phyloP scores from a whole-genome alignment of 2,888 invertebrate genomes.

The Sceliomorpha sp. region DNA sequence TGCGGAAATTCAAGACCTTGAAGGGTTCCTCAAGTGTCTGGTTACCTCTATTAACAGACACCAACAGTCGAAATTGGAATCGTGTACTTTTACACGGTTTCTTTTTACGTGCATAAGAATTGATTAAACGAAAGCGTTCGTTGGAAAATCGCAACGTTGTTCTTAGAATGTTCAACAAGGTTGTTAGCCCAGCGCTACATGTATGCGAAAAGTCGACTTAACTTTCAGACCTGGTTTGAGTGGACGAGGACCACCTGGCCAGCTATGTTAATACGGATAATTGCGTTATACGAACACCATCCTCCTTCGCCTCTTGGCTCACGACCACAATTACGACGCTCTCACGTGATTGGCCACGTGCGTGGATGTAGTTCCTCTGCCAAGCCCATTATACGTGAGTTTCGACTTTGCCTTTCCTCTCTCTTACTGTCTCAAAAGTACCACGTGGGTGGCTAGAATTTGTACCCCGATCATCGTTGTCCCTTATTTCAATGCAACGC shows the following conservation, averaged over 20 bases:
- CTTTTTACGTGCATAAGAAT: too few relatives aligned
- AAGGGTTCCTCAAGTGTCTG: too few relatives aligned
- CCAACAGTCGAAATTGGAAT: too few relatives aligned
- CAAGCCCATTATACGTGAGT: conserved; percentile 8
- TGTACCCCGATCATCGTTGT: conserved; percentile 30
- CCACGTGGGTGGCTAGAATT: conserved; percentile 55
- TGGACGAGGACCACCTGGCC: conserved; percentile 58
- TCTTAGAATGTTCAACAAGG: too few relatives aligned
- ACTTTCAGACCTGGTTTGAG: neutral
- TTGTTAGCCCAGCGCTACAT: too few relatives aligned
- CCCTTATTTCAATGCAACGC: conserved; percentile 1
- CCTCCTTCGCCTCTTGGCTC: neutral
- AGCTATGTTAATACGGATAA: conserved; percentile 66
- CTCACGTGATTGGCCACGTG: conserved; percentile 8
- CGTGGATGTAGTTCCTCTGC: conserved; percentile 6
- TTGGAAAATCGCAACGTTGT: too few relatives aligned
- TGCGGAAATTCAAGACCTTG: too few relatives aligned
- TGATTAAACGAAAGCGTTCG: too few relatives aligned
- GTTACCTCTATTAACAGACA: too few relatives aligned
- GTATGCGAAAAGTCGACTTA: conserved; percentile 7
- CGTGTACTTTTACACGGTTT: too few relatives aligned
- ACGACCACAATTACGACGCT: conserved; percentile 1
- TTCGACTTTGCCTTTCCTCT: neutral
- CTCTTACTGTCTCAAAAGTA: conserved; percentile 19
- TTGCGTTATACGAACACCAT: conserved; percentile 51